Base-by-base conservation (phyloP, 2,888 invertebrate genomes). In the Hybos culiciformis region DNA sequence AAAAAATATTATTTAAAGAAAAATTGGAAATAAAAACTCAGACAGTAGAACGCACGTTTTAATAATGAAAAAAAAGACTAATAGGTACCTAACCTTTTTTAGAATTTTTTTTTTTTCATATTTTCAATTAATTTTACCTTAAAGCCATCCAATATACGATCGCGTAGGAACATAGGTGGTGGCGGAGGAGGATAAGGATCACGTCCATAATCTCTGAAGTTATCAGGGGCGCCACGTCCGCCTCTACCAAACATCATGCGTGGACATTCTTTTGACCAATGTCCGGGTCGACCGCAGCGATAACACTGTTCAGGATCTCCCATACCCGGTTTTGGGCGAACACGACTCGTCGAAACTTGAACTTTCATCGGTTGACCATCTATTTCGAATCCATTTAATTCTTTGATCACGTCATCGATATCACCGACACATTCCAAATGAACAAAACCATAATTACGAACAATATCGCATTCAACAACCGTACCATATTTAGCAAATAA, bases 401-500 rank as follows among this genome's bases (percentile, higher is more conserved):
- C 91, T 74, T 85, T 85, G 65, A 91, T 86, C 49, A 91, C 90
- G 55, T 84, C 84, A 58, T 67, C 66, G 53, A 93, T 83, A 70
- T 91, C 88, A 61, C 87, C 86, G 69, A 83, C 75, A 63, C 84
- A 83, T 69, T 88, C 87, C 74, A 92, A 80, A 70, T 93, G 92
- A 70, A 97, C 93, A 75, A 96, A 96, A 55, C 94, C 96, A 74
- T 92, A 96, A 73, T 94, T 94, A 60, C 92, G 84, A 53, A 94
- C 86, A 65, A 97, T 91, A 76, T 96, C 94, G 72, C 92, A 92
- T 68, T 97, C 96, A 56, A 90, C 86, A 55, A 97, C 94, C 61
- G 83, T 78, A 61, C 96, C 96, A 75, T 77, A 94, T 69, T 91
- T 90, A 69, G 86, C 84, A 74, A 97, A 96, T 55, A 96, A 73